Evolutionary conservation across 2,888 invertebrate genomes (phyloP).

Genomic region (Athrips mouffetella): DNA sequence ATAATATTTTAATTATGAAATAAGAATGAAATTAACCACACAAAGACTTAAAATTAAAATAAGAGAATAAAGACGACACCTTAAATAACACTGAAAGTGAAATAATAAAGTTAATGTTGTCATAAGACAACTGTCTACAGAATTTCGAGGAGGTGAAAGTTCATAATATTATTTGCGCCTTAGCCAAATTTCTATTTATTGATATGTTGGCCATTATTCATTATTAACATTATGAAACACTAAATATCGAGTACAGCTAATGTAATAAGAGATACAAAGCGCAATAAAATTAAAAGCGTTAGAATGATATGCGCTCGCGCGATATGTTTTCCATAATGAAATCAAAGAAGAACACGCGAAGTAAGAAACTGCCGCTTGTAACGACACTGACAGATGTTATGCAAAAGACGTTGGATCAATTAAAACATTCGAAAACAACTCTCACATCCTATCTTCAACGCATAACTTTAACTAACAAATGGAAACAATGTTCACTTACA

Average conservation of each 20-base stretch:
- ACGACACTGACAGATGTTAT: conserved; percentile 13
- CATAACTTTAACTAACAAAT: conserved; percentile 78
- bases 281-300: conserved; percentile 56
- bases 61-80: conserved; percentile 57
- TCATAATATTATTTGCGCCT: conserved; percentile 47
- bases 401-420: conserved; percentile 18
- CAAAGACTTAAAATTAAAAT: conserved; percentile 72
- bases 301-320: conserved; percentile 65
- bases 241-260: conserved; percentile 54
- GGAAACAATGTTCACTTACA: conserved; percentile 76
- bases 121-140: conserved; percentile 33
- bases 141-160: conserved; percentile 31
- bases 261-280: conserved; percentile 56
- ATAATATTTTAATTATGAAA: conserved; percentile 77
- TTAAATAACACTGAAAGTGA: conserved; percentile 45
- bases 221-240: conserved; percentile 43
- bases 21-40: conserved; percentile 77
- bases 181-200: conserved; percentile 59
- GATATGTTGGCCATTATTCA: conserved; percentile 68
- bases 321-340: conserved; percentile 55
- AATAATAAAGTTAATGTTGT: conserved; percentile 28
- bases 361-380: conserved; percentile 14
- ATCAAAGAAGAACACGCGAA: conserved; percentile 29
- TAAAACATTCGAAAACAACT: conserved; percentile 56
- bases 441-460: conserved; percentile 60